phyloP scores from a whole-genome alignment of 2,797 vertebrate genomes.

The Lacerta viridis region DNA sequence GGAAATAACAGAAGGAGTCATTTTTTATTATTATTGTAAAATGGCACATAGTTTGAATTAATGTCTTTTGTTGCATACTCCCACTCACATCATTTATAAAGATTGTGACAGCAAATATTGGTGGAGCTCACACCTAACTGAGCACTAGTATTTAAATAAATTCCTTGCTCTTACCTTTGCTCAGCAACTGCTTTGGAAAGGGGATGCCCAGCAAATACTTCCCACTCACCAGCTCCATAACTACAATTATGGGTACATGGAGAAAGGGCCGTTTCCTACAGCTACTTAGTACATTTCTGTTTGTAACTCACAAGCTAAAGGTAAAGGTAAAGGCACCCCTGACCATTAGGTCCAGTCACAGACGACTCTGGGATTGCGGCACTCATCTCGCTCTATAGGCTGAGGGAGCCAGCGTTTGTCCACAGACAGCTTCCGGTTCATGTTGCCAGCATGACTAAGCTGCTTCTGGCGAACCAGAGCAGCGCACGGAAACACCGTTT shows the following conservation, averaged over 20 bases:
- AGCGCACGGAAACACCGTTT: too few species aligned
- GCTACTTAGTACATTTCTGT: not conserved
- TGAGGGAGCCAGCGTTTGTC: too few species aligned
- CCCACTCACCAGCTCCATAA: not conserved
- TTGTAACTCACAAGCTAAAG: not conserved
- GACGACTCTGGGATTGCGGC: too few species aligned
- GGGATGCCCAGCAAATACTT: not conserved
- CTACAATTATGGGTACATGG: not conserved
- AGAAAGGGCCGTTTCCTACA: not conserved
- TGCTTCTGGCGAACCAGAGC: too few species aligned
- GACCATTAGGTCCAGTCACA: too few species aligned
- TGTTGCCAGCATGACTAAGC: too few species aligned
- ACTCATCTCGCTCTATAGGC: too few species aligned
- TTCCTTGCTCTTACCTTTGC: not conserved
- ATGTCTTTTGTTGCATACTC: not conserved
- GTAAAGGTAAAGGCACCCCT: too few species aligned
- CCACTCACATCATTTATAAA: not conserved
- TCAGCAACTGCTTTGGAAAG: not conserved
- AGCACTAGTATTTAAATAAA: constrained; percentile 6
- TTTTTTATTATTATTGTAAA: not conserved
- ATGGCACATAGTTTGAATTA: not conserved
- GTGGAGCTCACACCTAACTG: too few species aligned
- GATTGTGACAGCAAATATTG: not conserved
- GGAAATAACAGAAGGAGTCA: not conserved
- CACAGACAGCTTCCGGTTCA: too few species aligned